These are phyloP conservation scores for Cataglyphis livida DNA, from an alignment of 2,888 invertebrate genomes.

Conservation along the genomic window DNA sequence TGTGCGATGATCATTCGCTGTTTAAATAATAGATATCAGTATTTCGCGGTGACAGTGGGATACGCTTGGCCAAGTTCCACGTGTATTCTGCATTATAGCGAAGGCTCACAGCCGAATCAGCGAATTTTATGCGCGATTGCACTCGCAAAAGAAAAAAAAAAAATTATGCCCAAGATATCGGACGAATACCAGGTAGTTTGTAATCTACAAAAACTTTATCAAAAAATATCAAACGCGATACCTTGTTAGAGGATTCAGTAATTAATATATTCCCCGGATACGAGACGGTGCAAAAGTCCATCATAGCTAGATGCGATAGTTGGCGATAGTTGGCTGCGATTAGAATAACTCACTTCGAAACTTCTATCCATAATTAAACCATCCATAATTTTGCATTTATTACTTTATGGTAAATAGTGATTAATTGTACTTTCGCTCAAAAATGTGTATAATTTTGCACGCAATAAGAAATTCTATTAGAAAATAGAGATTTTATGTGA, in stretches of 20 bases:
- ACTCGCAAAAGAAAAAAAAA: background rate
- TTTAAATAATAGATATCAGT: slow-evolving; percentile 47
- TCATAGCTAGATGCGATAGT: slow-evolving; percentile 57
- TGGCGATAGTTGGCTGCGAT: slow-evolving; percentile 68
- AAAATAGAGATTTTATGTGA: background rate
- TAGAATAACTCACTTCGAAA: slow-evolving; percentile 69
- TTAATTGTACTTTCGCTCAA: slow-evolving; percentile 38
- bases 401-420: slow-evolving; percentile 63
- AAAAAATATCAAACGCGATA: slow-evolving; percentile 55
- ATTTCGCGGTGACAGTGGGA: background rate
- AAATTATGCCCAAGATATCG: background rate
- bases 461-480: background rate
- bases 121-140: slow-evolving; percentile 1
- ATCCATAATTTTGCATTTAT: slow-evolving; percentile 79
- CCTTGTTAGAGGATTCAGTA: slow-evolving; percentile 47
- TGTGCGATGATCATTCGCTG: slow-evolving; percentile 38
- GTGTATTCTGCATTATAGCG: background rate
- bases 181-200: background rate
- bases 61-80: slow-evolving; percentile 33
- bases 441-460: slow-evolving; percentile 15
- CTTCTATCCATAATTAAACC: slow-evolving; percentile 74
- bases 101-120: background rate
- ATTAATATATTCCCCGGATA: slow-evolving; percentile 70
- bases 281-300: slow-evolving; percentile 55
- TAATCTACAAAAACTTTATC: slow-evolving; percentile 44